A percentile compares a stretch with the other conserved stretches of the same genome.
Evolutionary conservation across 2,797 vertebrate genomes (phyloP).

Genomic region (Pseudopleuronectes americanus): DNA sequence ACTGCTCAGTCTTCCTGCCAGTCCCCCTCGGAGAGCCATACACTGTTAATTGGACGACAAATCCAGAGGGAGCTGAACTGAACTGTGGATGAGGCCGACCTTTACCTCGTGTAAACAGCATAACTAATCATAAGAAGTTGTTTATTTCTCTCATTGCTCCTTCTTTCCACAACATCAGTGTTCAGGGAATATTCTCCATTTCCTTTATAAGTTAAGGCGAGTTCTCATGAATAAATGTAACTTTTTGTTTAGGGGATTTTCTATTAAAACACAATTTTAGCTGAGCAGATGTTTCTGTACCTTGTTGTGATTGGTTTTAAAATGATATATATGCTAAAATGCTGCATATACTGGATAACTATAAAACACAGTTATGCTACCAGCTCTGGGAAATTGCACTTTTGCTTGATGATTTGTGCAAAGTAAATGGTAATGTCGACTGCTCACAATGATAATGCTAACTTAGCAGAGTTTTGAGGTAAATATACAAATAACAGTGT

Average conservation of each 20-base stretch:
- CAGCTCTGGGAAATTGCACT: too few relatives aligned
- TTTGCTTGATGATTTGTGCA: too few relatives aligned
- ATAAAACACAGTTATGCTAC: too few relatives aligned
- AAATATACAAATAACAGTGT: too few relatives aligned
- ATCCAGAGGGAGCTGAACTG: constrained; percentile 70
- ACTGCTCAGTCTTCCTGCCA: constrained; percentile 70
- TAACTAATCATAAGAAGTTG: constrained; percentile 40
- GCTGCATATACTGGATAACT: too few relatives aligned
- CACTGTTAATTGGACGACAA: constrained; percentile 72
- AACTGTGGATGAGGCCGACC: constrained; percentile 61
- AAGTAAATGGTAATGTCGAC: too few relatives aligned
- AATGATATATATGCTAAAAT: too few relatives aligned
- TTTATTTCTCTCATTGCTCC: constrained; percentile 12
- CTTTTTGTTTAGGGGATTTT: neutral
- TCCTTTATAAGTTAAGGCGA: neutral
- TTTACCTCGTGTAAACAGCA: constrained; percentile 64
- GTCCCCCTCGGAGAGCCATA: constrained; percentile 68
- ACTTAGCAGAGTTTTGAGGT: too few relatives aligned
- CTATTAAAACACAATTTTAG: neutral
- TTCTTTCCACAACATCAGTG: constrained; percentile 9
- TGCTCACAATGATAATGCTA: too few relatives aligned
- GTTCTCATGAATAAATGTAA: constrained; percentile 5
- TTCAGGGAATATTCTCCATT: neutral
- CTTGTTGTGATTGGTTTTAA: too few relatives aligned
- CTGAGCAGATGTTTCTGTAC: too few relatives aligned